Base-by-base conservation (phyloP, 2,797 vertebrate species). In the Arnoldichthys spilopterus region DNA sequence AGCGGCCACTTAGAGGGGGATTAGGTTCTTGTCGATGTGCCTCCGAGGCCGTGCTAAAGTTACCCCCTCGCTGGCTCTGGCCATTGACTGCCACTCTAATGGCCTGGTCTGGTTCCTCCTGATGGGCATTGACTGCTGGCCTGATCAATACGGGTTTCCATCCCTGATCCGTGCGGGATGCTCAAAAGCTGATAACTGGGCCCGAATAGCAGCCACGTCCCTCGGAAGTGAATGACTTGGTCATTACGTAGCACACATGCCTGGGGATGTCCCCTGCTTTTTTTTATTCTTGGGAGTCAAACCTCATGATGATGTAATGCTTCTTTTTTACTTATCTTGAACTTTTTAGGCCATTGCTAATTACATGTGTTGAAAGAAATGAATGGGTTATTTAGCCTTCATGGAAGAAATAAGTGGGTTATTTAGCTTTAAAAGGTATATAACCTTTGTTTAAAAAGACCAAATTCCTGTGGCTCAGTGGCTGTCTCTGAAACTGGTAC, bases 81-180 rank as follows among this genome's bases (percentile, higher is more conserved):
- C 89, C 86, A 94, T 94, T 94, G 93, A 94, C 93, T 94, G 90
- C 87, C 77, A 90, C 88, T 91, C 93, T 94, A 94, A 94, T 94
- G 92, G 93, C 78, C 81, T 90, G 91, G 90, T 94, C 92, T 92
- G 91, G 93, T 94, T 94, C 92, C 91, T 94, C 90, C 91, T 94
- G 93, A 93, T 93, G 92, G 90, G 90, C 92, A 93, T 94, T 94
- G 92, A 94, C 92, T 91, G 80, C 90, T 87, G 84, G 84, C 83
- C 87, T 90, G 91, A 91, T 94, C 92, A 90, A 94, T 94, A 94
- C 51, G 87, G 90, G 92, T 94, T 93, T 92, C 91, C 89, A 92
- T 90, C 77, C 82, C 74, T 43, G 56, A 69, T 76, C 71, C 12
- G 11, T 79, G 72, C 43, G 72, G 78, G 61, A 85, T 59, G 74